Conservation (phyloP, 2,888 invertebrate species). For the Pyralis farinalis region DNA sequence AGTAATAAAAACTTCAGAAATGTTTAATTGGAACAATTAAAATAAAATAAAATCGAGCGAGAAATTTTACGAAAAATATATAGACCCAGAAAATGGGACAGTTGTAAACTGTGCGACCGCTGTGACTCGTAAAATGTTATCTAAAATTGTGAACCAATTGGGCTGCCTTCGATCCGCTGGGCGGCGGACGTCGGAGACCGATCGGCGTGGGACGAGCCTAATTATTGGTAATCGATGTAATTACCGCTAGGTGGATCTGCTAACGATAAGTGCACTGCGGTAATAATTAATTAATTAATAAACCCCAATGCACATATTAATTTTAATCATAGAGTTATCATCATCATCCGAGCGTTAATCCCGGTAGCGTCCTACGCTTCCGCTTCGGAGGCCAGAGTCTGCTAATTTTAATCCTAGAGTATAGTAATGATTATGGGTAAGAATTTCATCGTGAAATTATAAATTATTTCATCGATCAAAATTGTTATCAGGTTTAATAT, state of each 20-base stretch:
- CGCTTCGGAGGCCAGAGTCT: too few relatives aligned
- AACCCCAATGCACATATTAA: too few relatives aligned
- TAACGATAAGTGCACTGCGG: background rate
- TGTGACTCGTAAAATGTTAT: conserved; percentile 28
- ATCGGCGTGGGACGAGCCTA: background rate
- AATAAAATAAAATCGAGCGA: conserved; percentile 16
- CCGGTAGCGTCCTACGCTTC: too few relatives aligned
- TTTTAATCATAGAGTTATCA: too few relatives aligned
- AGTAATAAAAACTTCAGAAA: conserved; percentile 7
- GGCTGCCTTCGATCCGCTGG: too few relatives aligned
- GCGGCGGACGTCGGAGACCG: too few relatives aligned
- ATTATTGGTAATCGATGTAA: conserved; percentile 4
- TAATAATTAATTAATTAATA: background rate
- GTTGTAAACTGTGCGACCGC: conserved; percentile 7
- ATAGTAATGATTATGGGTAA: too few relatives aligned
- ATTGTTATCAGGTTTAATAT: too few relatives aligned
- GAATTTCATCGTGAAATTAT: too few relatives aligned
- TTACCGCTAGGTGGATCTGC: background rate
- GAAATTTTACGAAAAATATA: conserved; percentile 8
- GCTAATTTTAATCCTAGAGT: too few relatives aligned
- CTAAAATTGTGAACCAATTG: conserved; percentile 30
- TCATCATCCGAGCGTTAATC: too few relatives aligned
- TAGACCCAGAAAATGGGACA: conserved; percentile 3
- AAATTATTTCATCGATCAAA: too few relatives aligned
- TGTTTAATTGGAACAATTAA: conserved; percentile 16